Conservation (phyloP, 2,888 invertebrate genomes). For the Chaetogeoica ovagalla region DNA sequence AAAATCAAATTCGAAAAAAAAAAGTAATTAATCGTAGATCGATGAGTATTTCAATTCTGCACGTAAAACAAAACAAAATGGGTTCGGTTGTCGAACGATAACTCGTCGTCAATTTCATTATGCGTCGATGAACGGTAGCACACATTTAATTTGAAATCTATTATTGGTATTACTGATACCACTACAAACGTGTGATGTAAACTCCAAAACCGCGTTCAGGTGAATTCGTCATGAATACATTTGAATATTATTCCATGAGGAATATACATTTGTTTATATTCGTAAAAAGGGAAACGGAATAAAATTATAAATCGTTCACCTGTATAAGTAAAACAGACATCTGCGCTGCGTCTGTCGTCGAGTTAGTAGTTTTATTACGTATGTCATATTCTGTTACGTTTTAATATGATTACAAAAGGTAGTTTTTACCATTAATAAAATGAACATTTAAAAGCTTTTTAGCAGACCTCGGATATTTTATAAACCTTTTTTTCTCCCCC, state of each 20-base stretch:
- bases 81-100: no score
- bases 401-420: not conserved
- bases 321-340: not conserved
- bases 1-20: no score
- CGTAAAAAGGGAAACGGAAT: no score
- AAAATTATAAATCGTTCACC: not conserved
- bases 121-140: no score
- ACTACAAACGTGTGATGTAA: no score
- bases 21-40: no score
- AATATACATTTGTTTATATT: not conserved
- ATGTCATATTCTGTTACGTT: not conserved
- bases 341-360: not conserved
- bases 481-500: slow-evolving; percentile 8
- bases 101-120: no score
- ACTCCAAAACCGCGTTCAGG: no score
- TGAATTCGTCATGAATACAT: not conserved
- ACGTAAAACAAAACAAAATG: no score
- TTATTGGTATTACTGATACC: no score
- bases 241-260: not conserved
- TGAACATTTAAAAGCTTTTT: slow-evolving; percentile 16
- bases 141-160: no score
- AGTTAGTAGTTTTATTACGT: not conserved
- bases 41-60: no score
- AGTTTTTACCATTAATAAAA: not conserved
- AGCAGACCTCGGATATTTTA: not conserved